Conservation (phyloP, 1,140 invertebrate genomes). For the Pogonus chalceus region DNA sequence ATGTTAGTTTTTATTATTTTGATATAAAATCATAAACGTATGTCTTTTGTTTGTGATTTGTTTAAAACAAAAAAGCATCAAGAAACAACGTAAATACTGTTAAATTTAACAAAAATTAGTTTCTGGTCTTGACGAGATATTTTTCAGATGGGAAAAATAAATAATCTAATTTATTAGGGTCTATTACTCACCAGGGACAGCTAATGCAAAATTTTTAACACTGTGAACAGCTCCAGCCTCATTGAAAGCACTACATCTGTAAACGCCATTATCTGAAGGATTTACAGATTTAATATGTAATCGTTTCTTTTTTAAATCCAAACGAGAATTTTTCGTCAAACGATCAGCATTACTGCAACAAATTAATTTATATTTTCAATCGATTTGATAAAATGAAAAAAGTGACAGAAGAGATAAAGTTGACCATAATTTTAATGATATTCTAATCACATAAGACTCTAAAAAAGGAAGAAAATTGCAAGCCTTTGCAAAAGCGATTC, state of each 20-base stretch:
- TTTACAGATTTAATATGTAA: slow-evolving; percentile 50
- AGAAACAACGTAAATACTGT: neutral
- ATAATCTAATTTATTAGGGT: too few species aligned
- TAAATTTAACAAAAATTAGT: too few species aligned
- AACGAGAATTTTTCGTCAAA: slow-evolving; percentile 44
- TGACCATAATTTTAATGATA: neutral
- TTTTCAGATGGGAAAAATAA: too few species aligned
- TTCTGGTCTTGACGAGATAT: too few species aligned
- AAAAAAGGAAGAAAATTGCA: neutral
- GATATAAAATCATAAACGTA: too few species aligned
- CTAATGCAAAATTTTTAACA: slow-evolving; percentile 42
- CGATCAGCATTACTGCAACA: slow-evolving; percentile 50
- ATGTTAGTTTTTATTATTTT: too few species aligned
- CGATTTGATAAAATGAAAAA: neutral
- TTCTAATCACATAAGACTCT: neutral
- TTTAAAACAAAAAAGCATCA: slow-evolving; percentile 14
- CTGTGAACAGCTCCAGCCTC: slow-evolving; percentile 51
- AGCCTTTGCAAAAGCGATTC: neutral
- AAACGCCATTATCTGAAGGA: slow-evolving; percentile 58
- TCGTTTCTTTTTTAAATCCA: slow-evolving; percentile 53
- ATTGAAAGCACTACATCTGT: slow-evolving; percentile 56
- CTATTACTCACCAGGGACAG: slow-evolving; percentile 40
- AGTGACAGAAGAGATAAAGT: neutral
- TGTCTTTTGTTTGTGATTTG: neutral
- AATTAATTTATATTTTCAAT: neutral